Base-by-base conservation (phyloP, 2,113 vertebrate species). In the Epinephelus lanceolatus region DNA sequence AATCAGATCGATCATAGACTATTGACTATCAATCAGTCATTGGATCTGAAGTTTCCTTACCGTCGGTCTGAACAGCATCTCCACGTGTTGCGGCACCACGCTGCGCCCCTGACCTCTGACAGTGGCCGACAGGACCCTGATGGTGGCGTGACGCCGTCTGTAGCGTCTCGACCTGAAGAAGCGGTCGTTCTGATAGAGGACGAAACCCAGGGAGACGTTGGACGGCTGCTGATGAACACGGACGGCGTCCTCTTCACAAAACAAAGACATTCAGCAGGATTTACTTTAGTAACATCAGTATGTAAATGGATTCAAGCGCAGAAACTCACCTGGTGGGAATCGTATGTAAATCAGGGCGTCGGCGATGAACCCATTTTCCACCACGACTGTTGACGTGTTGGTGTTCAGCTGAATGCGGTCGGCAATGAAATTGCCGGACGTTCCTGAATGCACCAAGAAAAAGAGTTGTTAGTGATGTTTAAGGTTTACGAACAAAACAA, bases 101-200 rank as follows among this genome's bases (percentile, higher is more conserved):
- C 55, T 18, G 49, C 1, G 25, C 1, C 61, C 23, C 6, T 19
- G 45, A 55, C 73, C 59, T 3, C 0, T 1, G 5, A 93, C 1
- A 1, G 25, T 78, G 18, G 67, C 91, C 0, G 92, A 93, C 62
- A 94, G 82, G 37, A 95, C 93, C 76, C 67, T 89, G 56, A 89
- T n/a, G 25, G 71, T 77, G 33, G 71, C 37, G 59, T 40, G n/a
- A 0, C 8, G 52, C 23, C 0, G n/a, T 6, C 2, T 80, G 62
- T 85, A 90, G 69, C 1, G 6, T 9, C 18, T 42, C 0, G 93
- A 89, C 33, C 23, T 65, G 70, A 95, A 95, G 52, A 95, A 91
- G 1, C 21, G 71, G 82, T 91, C 83, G 1, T 90, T 95, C 75
- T 92, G 90, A 71, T 95, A 94, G 42, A 95, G 89, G 25, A 94